These are phyloP conservation scores for Diploptera punctata DNA, from an alignment of 2,888 invertebrate species.

Conservation along the genomic window DNA sequence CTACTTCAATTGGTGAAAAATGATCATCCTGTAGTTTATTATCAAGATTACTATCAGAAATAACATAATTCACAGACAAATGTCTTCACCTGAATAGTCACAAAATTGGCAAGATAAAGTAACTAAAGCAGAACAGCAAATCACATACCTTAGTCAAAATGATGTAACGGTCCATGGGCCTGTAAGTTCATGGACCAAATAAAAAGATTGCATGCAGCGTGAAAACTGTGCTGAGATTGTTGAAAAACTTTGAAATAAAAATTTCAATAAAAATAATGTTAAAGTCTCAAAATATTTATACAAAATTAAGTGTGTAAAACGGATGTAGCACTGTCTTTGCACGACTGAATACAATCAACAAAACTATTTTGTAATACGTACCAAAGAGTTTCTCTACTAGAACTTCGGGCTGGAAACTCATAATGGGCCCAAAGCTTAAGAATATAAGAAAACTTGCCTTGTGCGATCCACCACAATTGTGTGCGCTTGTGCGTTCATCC, in stretches of 20 bases:
- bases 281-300: too few species aligned
- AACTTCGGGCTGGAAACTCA: constrained; percentile 41
- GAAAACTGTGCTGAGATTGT: too few species aligned
- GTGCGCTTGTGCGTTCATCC: constrained; percentile 36
- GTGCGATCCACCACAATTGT: constrained; percentile 42
- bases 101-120: background rate
- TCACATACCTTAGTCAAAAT: constrained; percentile 3
- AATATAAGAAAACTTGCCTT: constrained; percentile 43
- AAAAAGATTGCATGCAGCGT: too few species aligned
- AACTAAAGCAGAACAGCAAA: background rate
- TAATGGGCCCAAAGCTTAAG: constrained; percentile 39
- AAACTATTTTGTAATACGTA: background rate
- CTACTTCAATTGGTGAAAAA: too few species aligned
- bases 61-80: background rate
- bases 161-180: constrained; percentile 5
- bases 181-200: constrained; percentile 7
- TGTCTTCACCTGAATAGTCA: constrained; percentile 3
- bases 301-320: too few species aligned
- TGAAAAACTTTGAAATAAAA: too few species aligned
- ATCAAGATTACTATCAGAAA: too few species aligned
- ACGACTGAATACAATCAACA: background rate
- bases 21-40: too few species aligned
- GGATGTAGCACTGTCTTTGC: background rate
- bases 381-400: background rate
- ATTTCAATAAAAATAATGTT: too few species aligned